Conservation (phyloP, 2,797 vertebrate genomes). For the Mionectes olivaceus region DNA sequence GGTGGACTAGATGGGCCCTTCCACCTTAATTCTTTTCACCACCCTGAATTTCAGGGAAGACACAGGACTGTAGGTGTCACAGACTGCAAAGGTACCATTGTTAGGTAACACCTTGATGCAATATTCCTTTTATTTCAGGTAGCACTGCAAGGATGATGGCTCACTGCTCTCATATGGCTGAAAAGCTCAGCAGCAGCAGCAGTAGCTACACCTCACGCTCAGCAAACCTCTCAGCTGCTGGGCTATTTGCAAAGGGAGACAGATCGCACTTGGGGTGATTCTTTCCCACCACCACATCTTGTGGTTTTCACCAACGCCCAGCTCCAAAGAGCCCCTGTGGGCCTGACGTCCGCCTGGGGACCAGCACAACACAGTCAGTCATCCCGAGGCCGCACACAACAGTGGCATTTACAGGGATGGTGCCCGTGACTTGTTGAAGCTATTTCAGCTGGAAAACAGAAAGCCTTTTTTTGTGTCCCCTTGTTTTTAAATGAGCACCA, state of each 20-base stretch:
- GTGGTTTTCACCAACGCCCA: neutral
- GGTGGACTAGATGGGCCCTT: neutral
- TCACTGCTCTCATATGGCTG: fast-evolving
- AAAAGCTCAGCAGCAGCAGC: neutral
- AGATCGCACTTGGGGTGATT: neutral
- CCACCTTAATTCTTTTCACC: neutral
- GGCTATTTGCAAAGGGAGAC: neutral
- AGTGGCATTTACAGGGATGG: neutral
- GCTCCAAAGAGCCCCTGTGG: neutral
- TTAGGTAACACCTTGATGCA: neutral
- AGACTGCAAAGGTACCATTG: neutral
- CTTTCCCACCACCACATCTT: neutral
- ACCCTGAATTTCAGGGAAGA: neutral
- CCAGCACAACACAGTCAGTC: neutral
- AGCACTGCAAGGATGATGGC: fast-evolving
- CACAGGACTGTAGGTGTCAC: neutral
- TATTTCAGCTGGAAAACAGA: slow-evolving; percentile 35
- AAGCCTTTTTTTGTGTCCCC: neutral
- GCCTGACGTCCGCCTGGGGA: fast-evolving
- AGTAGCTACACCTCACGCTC: neutral
- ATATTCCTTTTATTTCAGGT: neutral
- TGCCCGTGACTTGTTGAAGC: neutral
- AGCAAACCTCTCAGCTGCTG: fast-evolving
- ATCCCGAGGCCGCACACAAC: fast-evolving
- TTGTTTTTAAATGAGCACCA: neutral